Conservation (phyloP, 2,113 vertebrate genomes). For the Tetrax tetrax region DNA sequence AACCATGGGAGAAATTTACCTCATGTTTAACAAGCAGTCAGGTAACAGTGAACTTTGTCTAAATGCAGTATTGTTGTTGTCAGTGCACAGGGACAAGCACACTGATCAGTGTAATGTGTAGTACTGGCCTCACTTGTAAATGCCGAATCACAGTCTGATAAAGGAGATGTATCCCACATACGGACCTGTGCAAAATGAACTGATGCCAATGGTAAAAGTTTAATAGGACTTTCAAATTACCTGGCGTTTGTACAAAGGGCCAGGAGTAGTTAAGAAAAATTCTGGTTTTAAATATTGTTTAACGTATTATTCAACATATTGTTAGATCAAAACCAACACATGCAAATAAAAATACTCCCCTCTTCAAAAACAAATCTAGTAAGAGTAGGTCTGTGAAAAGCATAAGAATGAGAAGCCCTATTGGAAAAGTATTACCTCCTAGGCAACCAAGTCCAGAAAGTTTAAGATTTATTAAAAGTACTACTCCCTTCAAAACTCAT, state of each 20-base stretch:
- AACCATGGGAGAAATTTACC: background rate
- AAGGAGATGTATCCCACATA: background rate
- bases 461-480: background rate
- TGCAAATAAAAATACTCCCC: background rate
- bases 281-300: background rate
- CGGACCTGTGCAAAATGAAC: background rate
- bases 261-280: background rate
- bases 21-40: background rate
- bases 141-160: background rate
- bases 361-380: background rate
- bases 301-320: background rate
- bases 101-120: no score
- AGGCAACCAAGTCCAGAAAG: background rate
- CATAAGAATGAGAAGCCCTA: background rate
- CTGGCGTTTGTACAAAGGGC: background rate
- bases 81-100: no score
- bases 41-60: background rate
- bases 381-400: background rate
- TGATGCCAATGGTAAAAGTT: background rate
- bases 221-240: background rate
- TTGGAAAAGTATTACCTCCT: background rate
- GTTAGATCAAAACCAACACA: background rate
- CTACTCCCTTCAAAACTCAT: background rate
- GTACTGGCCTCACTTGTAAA: background rate
- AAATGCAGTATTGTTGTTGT: accelerated